Base-by-base conservation (phyloP, 2,888 invertebrate species). In the Hypselothyrea guttata region DNA sequence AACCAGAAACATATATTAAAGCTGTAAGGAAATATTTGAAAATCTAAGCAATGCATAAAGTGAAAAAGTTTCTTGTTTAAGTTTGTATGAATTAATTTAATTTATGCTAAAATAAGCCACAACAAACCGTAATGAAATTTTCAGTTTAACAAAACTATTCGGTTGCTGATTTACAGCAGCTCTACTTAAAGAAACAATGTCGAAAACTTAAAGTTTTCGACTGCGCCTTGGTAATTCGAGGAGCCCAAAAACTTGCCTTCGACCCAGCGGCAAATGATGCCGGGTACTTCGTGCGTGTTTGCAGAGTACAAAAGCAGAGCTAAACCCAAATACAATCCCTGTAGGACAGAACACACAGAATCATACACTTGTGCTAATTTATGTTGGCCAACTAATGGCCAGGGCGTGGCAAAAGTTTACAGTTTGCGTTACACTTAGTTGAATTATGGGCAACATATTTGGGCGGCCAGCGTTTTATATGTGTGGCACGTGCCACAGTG, bases 371-470 rank as follows among this genome's bases (percentile, higher is more conserved):
- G 44, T 28, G 59, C 58, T 68, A 56, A 69, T 62, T 70, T 47
- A 55, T 31, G 37, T 48, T 54, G 45, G 52, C 61, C 56, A 45
- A 38, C 53, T 65, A 70, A 70, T 59, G 63, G 38, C 41, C 42
- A 35, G 30, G 18, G 40, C 16, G 45, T 33, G 55, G 46, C 58
- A 53, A 75, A 71, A 75, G 75, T 73, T 71, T 75, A 63, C 49
- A 75, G 63, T 67, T 75, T 71, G 53, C 28, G 57, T 67, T 37
- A 37, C 22, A 22, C 47, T 47, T 73, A 75, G 72, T 74, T 73
- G 75, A 73, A 75, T 71, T 74, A 75, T 75, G 66, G 63, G 52
- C 54, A 28, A 56, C 70, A 60, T 52, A 61, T 54, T 62, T 28
- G 44, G 16, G 15, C 35, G n/a, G n/a, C 31, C 35, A 22, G 51